These are phyloP conservation scores for Tortrix viridana DNA, from an alignment of 2,888 invertebrate species.

Conservation along the genomic window DNA sequence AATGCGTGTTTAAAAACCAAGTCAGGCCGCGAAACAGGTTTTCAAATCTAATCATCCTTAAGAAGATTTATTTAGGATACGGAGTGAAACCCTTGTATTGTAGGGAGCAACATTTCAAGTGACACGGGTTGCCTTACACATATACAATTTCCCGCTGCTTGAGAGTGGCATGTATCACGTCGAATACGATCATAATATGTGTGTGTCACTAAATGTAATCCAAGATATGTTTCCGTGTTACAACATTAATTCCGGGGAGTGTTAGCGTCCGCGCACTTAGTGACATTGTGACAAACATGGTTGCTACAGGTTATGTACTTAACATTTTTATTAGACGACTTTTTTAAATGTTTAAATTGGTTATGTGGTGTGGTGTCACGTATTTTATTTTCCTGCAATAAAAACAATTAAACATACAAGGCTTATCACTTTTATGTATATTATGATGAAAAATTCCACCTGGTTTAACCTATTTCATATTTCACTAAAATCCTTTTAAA, in stretches of 20 bases:
- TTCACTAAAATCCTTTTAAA: too few relatives aligned
- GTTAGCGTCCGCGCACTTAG: constrained; percentile 17
- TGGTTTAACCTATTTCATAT: too few relatives aligned
- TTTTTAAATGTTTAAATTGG: too few relatives aligned
- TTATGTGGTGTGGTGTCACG: too few relatives aligned
- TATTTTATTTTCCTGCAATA: too few relatives aligned
- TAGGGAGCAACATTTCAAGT: constrained; percentile 21
- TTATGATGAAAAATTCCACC: too few relatives aligned
- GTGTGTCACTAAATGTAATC: constrained; percentile 49
- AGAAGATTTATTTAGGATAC: constrained; percentile 7
- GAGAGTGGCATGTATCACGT: constrained; percentile 42
- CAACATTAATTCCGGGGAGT: constrained; percentile 18
- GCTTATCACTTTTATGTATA: too few relatives aligned
- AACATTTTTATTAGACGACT: too few relatives aligned
- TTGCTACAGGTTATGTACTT: too few relatives aligned
- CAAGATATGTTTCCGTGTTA: constrained; percentile 49
- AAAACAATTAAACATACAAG: too few relatives aligned
- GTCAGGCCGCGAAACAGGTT: constrained; percentile 18
- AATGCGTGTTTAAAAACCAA: constrained; percentile 33
- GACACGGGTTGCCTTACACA: constrained; percentile 27
- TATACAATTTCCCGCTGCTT: constrained; percentile 20
- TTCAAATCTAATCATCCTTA: constrained; percentile 24
- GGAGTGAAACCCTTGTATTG: constrained; percentile 21
- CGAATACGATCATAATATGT: constrained; percentile 41
- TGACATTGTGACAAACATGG: constrained; percentile 10